phyloP scores from a whole-genome alignment of 2,113 vertebrate genomes.

The Mormyrus lacerda region DNA sequence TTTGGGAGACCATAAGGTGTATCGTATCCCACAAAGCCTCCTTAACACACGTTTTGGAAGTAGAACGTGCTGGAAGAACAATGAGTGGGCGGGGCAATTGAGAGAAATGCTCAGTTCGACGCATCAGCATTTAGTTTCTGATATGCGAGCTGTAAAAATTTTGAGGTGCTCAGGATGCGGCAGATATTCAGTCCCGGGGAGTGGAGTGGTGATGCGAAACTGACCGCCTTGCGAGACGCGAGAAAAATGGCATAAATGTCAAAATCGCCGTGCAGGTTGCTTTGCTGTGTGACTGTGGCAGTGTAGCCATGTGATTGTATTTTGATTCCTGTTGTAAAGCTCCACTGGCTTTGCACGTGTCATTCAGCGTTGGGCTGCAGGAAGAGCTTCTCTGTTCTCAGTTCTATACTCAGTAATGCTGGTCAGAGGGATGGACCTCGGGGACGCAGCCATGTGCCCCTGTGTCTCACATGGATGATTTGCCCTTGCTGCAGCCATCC shows the following conservation, averaged over 20 bases:
- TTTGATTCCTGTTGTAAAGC: not conserved
- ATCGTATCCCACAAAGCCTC: not conserved
- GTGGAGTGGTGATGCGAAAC: not conserved
- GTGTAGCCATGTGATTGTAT: not conserved
- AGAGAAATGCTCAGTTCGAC: no score
- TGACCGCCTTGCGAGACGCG: not conserved
- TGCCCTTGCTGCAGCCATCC: not conserved
- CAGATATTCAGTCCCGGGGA: not conserved
- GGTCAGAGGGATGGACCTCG: slow-evolving; percentile 8
- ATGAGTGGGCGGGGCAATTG: not conserved
- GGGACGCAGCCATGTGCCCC: not conserved
- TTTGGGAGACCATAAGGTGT: slow-evolving; percentile 1
- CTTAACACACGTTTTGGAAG: not conserved
- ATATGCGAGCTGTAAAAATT: not conserved
- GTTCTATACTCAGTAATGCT: slow-evolving; percentile 6
- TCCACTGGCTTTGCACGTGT: not conserved
- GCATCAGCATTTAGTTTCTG: not conserved
- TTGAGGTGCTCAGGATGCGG: not conserved
- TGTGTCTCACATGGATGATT: not conserved
- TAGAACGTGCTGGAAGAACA: not conserved
- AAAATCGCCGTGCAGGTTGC: not conserved
- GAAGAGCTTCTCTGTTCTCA: not conserved
- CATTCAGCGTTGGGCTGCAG: not conserved
- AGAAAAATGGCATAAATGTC: not conserved
- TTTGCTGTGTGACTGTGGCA: not conserved